phyloP scores from a whole-genome alignment of 1,140 invertebrate species.

The Stenopsyche tienmushanensis region DNA sequence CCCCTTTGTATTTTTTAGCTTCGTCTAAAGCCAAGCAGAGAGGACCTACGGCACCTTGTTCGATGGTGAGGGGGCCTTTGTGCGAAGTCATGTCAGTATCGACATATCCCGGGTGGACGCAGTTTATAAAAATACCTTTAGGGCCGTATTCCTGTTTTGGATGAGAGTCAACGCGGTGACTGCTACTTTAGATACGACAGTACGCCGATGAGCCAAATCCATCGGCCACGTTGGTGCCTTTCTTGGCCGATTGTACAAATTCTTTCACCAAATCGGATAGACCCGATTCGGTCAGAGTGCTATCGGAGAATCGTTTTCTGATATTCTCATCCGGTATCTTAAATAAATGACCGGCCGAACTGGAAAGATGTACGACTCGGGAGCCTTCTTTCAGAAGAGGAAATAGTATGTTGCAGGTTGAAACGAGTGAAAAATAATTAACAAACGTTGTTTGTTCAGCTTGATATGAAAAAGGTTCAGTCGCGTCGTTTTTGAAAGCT shows the following conservation, averaged over 20 bases:
- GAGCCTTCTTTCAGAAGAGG: slow-evolving; percentile 67
- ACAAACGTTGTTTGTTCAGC: slow-evolving; percentile 67
- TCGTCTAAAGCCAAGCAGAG: slow-evolving; percentile 48
- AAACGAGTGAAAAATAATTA: slow-evolving; percentile 68
- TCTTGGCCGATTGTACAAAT: slow-evolving; percentile 60
- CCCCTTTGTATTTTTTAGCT: slow-evolving; percentile 44
- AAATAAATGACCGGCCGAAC: slow-evolving; percentile 62
- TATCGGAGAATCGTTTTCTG: slow-evolving; percentile 55
- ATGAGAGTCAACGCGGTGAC: slow-evolving; percentile 65
- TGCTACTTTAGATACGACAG: slow-evolving; percentile 70
- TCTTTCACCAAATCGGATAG: slow-evolving; percentile 62
- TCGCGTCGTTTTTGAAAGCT: slow-evolving; percentile 64
- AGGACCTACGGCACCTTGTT: slow-evolving; percentile 58
- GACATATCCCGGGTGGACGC: slow-evolving; percentile 69
- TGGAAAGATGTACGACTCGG: slow-evolving; percentile 75
- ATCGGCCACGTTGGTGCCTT: slow-evolving; percentile 46
- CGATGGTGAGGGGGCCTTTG: slow-evolving; percentile 65
- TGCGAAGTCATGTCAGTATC: slow-evolving; percentile 74
- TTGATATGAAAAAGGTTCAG: slow-evolving; percentile 66
- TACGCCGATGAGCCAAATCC: slow-evolving; percentile 70
- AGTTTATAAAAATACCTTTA: slow-evolving; percentile 67
- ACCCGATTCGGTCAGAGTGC: slow-evolving; percentile 58
- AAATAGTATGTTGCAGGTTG: slow-evolving; percentile 66
- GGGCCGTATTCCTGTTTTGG: slow-evolving; percentile 64
- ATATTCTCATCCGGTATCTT: slow-evolving; percentile 58